phyloP scores from a whole-genome alignment of 2,797 vertebrate species.

The Enteromius viviparus region DNA sequence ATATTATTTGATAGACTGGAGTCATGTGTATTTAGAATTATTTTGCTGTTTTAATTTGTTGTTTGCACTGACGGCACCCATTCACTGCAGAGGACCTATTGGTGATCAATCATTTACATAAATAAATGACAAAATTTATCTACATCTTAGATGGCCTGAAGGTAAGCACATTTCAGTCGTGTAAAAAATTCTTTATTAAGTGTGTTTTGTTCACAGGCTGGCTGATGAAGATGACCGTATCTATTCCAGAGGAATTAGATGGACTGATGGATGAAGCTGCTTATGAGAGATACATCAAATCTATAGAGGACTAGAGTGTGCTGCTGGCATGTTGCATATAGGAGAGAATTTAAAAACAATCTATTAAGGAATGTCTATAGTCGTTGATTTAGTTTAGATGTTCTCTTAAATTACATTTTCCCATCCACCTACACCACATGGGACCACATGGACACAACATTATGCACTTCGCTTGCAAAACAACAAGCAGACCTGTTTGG shows the following conservation, averaged over 20 bases:
- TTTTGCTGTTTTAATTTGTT: background rate
- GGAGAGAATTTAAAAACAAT: slow-evolving; percentile 46
- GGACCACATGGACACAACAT: slow-evolving; percentile 20
- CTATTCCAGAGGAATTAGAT: slow-evolving; percentile 90
- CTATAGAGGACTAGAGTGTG: slow-evolving; percentile 86
- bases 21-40: background rate
- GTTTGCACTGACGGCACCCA: background rate
- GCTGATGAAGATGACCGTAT: slow-evolving; percentile 96
- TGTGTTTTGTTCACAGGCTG: slow-evolving; percentile 67
- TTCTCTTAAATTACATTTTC: slow-evolving; percentile 9
- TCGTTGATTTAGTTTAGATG: slow-evolving; percentile 43
- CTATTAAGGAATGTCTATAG: slow-evolving; percentile 36
- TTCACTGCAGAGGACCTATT: background rate
- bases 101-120: background rate
- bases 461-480: slow-evolving; percentile 16
- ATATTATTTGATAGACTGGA: background rate
- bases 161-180: background rate
- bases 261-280: slow-evolving; percentile 91
- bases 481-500: slow-evolving; percentile 2
- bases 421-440: slow-evolving; percentile 3
- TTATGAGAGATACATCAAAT: slow-evolving; percentile 93
- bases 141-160: background rate
- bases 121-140: background rate
- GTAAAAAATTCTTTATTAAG: background rate
- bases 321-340: slow-evolving; percentile 54